Evolutionary conservation across 2,797 vertebrate genomes (phyloP).

Genomic region (Etheostoma nigrum): DNA sequence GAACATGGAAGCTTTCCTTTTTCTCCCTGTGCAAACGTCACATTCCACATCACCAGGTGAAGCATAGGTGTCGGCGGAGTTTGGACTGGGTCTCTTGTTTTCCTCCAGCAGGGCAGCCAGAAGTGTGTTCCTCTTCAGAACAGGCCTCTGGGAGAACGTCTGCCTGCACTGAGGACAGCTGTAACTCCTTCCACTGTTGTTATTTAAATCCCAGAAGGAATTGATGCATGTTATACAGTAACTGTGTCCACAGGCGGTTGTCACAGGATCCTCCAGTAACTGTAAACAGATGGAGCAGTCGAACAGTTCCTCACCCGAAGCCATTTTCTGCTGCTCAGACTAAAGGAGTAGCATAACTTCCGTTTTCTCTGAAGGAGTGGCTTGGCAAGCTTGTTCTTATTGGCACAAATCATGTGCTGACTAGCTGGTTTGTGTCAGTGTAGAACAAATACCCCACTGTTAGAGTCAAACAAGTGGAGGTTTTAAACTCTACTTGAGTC

Average conservation of each 20-base stretch:
- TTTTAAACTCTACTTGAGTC: too few species aligned
- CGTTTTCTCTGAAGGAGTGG: conserved; percentile 28
- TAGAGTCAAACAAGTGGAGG: too few species aligned
- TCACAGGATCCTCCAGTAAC: conserved; percentile 61
- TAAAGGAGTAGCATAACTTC: conserved; percentile 20
- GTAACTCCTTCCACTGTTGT: background rate
- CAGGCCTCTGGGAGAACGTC: conserved; percentile 51
- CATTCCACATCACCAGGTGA: conserved; percentile 51
- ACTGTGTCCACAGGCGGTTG: conserved; percentile 66
- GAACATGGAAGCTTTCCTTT: conserved; percentile 56
- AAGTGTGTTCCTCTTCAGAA: conserved; percentile 61
- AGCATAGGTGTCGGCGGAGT: background rate
- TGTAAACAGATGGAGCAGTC: conserved; percentile 67
- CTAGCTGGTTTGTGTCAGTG: background rate
- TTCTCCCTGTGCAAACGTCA: conserved; percentile 54
- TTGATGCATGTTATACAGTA: conserved; percentile 68
- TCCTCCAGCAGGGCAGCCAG: conserved; percentile 60
- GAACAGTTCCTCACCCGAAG: conserved; percentile 24
- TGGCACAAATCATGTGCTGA: background rate
- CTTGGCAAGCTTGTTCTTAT: conserved; percentile 12
- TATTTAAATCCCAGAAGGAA: conserved; percentile 52
- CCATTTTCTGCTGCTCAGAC: conserved; percentile 46
- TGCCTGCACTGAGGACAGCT: conserved; percentile 71
- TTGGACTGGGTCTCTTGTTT: background rate
- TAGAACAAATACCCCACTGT: background rate